Evolutionary conservation across 1,140 invertebrate species (phyloP).

Genomic region (Polypedilum vanderplanki): DNA sequence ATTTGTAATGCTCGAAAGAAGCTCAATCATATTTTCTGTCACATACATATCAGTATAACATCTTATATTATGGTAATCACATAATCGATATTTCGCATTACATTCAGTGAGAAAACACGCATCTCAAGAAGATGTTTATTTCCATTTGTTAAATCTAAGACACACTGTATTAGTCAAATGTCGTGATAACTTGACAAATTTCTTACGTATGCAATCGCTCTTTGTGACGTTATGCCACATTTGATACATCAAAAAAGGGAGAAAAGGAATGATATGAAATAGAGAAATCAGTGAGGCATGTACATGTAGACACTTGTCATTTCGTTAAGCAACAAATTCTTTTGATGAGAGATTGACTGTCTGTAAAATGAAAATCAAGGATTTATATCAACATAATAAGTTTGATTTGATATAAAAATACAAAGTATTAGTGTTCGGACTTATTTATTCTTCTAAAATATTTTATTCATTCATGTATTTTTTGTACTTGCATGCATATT

Average conservation of each 20-base stretch:
- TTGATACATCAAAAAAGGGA: neutral
- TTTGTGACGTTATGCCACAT: neutral
- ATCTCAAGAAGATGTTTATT: too few relatives aligned
- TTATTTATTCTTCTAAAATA: too few relatives aligned
- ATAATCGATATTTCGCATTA: neutral
- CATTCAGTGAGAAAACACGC: neutral
- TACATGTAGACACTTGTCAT: neutral
- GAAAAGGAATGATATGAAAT: neutral
- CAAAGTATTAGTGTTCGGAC: too few relatives aligned
- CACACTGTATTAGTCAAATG: neutral
- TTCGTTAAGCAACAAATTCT: too few relatives aligned
- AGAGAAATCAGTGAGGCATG: neutral
- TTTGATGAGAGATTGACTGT: too few relatives aligned
- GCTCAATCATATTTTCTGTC: neutral
- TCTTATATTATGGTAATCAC: neutral
- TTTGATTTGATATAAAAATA: too few relatives aligned
- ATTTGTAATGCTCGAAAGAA: neutral
- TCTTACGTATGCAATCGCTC: neutral
- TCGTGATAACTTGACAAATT: neutral
- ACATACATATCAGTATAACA: neutral
- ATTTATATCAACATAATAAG: too few relatives aligned
- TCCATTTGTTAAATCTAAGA: too few relatives aligned
- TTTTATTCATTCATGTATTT: too few relatives aligned
- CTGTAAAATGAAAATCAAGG: too few relatives aligned
- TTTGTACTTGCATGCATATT: too few relatives aligned